Conservation (phyloP, 2,888 invertebrate species). For the Campoletis raptor region DNA sequence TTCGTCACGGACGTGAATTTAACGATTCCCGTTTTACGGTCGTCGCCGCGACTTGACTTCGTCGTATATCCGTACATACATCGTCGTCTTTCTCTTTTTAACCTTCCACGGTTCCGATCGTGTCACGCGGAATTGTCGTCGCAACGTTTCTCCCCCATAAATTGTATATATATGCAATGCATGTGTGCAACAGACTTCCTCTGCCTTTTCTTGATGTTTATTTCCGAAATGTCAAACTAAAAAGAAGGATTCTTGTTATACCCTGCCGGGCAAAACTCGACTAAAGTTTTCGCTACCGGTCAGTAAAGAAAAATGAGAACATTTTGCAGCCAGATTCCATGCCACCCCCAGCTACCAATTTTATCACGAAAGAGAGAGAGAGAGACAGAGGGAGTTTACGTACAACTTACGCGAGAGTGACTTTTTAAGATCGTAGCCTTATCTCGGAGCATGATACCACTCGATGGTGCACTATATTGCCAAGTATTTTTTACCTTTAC, state of each 20-base stretch:
- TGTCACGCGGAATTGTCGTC: slow-evolving; percentile 29
- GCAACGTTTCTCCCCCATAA: slow-evolving; percentile 1
- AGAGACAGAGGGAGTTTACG: neutral
- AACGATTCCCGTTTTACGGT: slow-evolving; percentile 72
- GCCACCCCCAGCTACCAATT: slow-evolving; percentile 34
- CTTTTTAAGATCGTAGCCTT: slow-evolving; percentile 53
- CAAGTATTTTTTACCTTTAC: slow-evolving; percentile 13
- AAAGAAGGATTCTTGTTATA: neutral
- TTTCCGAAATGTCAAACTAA: slow-evolving; percentile 17
- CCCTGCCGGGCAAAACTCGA: neutral
- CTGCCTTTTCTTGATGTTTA: slow-evolving; percentile 6
- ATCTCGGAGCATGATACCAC: slow-evolving; percentile 49
- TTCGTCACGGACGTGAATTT: slow-evolving; percentile 77
- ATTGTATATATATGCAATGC: neutral
- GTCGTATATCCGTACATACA: slow-evolving; percentile 25
- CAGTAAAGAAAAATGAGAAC: neutral
- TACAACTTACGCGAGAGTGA: slow-evolving; percentile 49
- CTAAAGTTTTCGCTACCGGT: slow-evolving; percentile 13
- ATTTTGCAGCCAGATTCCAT: slow-evolving; percentile 18
- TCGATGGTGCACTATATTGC: slow-evolving; percentile 28
- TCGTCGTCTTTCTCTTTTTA: slow-evolving; percentile 35
- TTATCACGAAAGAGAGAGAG: slow-evolving; percentile 35
- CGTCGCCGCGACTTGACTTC: slow-evolving; percentile 54
- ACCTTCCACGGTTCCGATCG: neutral
- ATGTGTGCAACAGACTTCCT: neutral